These are phyloP conservation scores for Gobionotothen gibberifrons DNA, from an alignment of 2,797 vertebrate genomes.

Conservation along the genomic window DNA sequence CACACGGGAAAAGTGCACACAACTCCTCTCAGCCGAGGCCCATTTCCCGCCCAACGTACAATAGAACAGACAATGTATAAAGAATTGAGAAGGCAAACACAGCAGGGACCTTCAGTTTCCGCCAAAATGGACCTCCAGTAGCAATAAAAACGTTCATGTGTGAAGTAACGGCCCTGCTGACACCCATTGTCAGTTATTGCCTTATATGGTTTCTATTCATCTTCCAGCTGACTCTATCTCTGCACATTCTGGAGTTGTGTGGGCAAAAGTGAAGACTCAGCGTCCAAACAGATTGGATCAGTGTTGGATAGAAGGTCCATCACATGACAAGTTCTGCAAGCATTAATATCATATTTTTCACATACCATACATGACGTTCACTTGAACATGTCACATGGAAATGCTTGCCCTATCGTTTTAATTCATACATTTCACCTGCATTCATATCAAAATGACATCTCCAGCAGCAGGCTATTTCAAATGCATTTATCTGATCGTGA, in stretches of 20 bases:
- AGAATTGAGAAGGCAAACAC: conserved; percentile 32
- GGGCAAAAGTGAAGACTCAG: conserved; percentile 19
- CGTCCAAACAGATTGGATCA: conserved; percentile 5
- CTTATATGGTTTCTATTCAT: conserved; percentile 27
- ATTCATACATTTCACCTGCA: conserved; percentile 13
- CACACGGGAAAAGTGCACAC: conserved; percentile 2
- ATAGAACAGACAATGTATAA: conserved; percentile 29
- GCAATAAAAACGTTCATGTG: conserved; percentile 46
- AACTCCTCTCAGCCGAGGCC: conserved; percentile 14
- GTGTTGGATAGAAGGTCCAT: not conserved
- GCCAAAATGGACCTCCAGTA: conserved; percentile 45
- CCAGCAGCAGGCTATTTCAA: conserved; percentile 1
- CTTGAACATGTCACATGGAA: not conserved
- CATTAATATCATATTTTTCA: not conserved
- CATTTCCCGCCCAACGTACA: conserved; percentile 25
- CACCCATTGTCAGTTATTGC: conserved; percentile 21
- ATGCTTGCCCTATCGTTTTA: conserved; percentile 11
- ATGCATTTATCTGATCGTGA: conserved; percentile 20
- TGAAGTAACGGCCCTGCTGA: conserved; percentile 41
- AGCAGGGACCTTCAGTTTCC: conserved; percentile 34
- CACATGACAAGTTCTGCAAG: conserved; percentile 4
- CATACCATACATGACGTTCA: not conserved
- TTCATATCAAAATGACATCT: conserved; percentile 31
- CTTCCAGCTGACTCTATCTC: conserved; percentile 11
- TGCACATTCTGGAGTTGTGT: conserved; percentile 17